Conservation (phyloP, 2,888 invertebrate genomes). For the Nowickia ferox region DNA sequence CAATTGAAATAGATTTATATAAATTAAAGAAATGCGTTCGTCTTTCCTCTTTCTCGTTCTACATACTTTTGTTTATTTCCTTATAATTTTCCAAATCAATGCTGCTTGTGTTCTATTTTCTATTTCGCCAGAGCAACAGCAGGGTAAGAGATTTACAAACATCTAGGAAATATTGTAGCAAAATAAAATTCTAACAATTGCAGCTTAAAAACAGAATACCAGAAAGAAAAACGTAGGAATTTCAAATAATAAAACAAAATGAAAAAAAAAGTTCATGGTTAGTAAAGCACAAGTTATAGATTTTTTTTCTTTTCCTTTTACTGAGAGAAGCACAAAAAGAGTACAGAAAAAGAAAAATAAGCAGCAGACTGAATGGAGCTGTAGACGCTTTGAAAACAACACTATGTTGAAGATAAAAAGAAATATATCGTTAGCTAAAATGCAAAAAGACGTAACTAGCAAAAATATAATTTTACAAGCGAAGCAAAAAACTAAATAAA, state of each 20-base stretch:
- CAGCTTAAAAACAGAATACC: constrained; percentile 24
- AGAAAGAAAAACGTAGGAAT: constrained; percentile 42
- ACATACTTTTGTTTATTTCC: constrained; percentile 42
- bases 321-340: neutral
- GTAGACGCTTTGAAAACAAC: constrained; percentile 1
- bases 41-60: neutral
- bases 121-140: neutral
- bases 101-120: constrained; percentile 14
- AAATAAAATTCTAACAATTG: constrained; percentile 34
- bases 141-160: neutral
- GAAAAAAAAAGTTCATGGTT: constrained; percentile 65
- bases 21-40: constrained; percentile 36
- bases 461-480: too few species aligned
- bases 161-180: neutral
- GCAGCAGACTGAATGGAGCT: neutral
- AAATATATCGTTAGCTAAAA: constrained; percentile 13
- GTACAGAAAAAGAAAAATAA: neutral
- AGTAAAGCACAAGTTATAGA: constrained; percentile 62
- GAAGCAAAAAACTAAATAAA: too few species aligned
- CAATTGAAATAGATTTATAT: constrained; percentile 38
- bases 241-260: constrained; percentile 35
- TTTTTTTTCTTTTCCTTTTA: constrained; percentile 19
- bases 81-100: constrained; percentile 60
- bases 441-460: neutral
- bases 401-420: constrained; percentile 43